Evolutionary conservation across 2,113 vertebrate species (phyloP), one percentile per base, ranked within the genome.

Genomic region (Antennarius striatus): DNA sequence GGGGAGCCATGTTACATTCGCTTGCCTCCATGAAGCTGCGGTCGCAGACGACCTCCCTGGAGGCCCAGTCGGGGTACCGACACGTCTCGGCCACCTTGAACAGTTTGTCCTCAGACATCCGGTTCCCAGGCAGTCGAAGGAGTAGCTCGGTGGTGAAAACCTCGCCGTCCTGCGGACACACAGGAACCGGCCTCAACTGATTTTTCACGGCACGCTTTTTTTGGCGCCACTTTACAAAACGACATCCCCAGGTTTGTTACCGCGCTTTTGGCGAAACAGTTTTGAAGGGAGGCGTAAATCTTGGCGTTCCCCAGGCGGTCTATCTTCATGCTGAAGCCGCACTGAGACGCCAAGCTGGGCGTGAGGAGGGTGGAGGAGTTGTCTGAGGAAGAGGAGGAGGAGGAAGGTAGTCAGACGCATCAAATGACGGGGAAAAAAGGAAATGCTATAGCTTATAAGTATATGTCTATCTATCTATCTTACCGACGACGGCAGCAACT

Each of bases 11-110:
- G 17, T 51, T 43, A 39, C 14, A 9, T 61, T 61, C 40, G 68
- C 80, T 84, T 79, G 75, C 93, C 88, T 94, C 91, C 89, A 92
- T 91, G 22, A 82, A 93, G 65, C 85, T 87, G 5, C 9, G 15
- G 13, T 82, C 58, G 51, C 91, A 93, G 43, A 93, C 1, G 0
- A 93, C 84, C 78, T 93, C 92, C 39, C 91, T 84, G 16, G 82
- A 87, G 45, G 88, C 90, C 91, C 87, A 92, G 5, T 16, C 0
- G 4, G 54, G 7, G 56, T 90, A 84, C 1, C 6, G 50, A 66
- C 93, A 93, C 4, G 84, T 89, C 59, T 89, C 54, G 4, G 43
- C 15, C 63, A 92, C 85, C 10, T 77, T 65, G 55, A 84, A 81
- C 30, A 86, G 9, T 46, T 89, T 74, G 0, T 85, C 84, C 10